Evolutionary conservation across 2,888 invertebrate genomes (phyloP).

Genomic region (Geotrupes spiniger): DNA sequence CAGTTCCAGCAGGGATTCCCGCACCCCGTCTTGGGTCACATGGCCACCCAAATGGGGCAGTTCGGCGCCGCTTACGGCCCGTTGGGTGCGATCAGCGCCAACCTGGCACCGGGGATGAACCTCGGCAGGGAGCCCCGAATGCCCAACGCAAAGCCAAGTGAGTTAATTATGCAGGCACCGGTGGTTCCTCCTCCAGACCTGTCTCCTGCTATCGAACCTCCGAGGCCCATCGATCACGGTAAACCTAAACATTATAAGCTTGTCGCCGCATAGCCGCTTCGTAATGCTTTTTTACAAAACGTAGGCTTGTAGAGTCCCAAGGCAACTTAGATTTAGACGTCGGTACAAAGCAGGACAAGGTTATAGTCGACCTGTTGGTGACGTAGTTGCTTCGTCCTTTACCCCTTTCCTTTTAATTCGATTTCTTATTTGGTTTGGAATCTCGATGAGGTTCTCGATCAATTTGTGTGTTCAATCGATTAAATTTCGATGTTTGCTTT

Average conservation of each 20-base stretch:
- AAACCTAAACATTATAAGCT: constrained; percentile 39
- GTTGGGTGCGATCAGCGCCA: constrained; percentile 43
- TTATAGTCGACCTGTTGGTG: no score
- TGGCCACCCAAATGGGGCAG: constrained; percentile 54
- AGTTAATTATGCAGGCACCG: constrained; percentile 52
- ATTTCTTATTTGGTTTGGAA: no score
- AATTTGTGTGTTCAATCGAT: no score
- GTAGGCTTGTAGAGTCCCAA: no score
- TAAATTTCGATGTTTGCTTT: no score
- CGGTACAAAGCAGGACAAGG: no score
- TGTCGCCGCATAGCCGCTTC: constrained; percentile 20
- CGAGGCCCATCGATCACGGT: constrained; percentile 49
- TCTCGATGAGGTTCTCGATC: no score
- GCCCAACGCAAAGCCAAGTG: constrained; percentile 61
- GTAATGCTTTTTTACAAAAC: constrained; percentile 4
- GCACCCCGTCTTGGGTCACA: constrained; percentile 67
- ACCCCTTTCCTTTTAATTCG: no score
- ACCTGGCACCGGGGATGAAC: constrained; percentile 53
- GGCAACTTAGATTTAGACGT: no score
- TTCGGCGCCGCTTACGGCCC: constrained; percentile 54
- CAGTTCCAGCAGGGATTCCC: constrained; percentile 66
- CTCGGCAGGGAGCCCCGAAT: constrained; percentile 53
- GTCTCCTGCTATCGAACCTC: constrained; percentile 50
- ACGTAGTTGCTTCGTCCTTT: no score
- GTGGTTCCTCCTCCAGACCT: constrained; percentile 45